phyloP scores from a whole-genome alignment of 2,888 invertebrate species.

The Eustalomyia histrio region DNA sequence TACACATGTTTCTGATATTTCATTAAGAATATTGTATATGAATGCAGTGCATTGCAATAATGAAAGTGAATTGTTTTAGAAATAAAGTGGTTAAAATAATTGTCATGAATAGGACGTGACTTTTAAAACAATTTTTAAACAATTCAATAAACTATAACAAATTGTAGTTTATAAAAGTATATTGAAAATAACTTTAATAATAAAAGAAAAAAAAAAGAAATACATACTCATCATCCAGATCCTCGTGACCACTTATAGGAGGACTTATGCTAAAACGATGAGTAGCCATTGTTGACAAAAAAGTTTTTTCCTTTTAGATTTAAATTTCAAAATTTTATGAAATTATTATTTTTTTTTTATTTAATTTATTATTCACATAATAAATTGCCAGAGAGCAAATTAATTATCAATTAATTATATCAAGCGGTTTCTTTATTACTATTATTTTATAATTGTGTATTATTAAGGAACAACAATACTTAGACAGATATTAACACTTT shows the following conservation, averaged over 20 bases:
- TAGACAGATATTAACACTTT: slow-evolving; percentile 25
- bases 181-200: no score
- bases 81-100: slow-evolving; percentile 14
- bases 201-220: background rate
- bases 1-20: slow-evolving; percentile 11
- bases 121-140: background rate
- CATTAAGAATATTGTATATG: slow-evolving; percentile 12
- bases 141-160: background rate
- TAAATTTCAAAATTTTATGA: background rate
- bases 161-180: background rate
- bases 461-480: slow-evolving; percentile 4
- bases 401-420: background rate
- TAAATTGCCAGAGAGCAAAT: background rate
- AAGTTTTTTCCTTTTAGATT: background rate
- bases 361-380: slow-evolving; percentile 7
- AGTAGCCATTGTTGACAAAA: slow-evolving; percentile 24
- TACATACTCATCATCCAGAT: slow-evolving; percentile 59
- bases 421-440: background rate
- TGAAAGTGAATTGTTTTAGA: background rate
- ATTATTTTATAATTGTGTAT: background rate
- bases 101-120: slow-evolving; percentile 11
- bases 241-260: slow-evolving; percentile 40
- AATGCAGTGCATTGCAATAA: background rate
- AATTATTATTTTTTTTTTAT: background rate
- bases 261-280: slow-evolving; percentile 57